These are phyloP conservation scores for Agonopterix arenella DNA, from an alignment of 2,888 invertebrate species.

Conservation along the genomic window DNA sequence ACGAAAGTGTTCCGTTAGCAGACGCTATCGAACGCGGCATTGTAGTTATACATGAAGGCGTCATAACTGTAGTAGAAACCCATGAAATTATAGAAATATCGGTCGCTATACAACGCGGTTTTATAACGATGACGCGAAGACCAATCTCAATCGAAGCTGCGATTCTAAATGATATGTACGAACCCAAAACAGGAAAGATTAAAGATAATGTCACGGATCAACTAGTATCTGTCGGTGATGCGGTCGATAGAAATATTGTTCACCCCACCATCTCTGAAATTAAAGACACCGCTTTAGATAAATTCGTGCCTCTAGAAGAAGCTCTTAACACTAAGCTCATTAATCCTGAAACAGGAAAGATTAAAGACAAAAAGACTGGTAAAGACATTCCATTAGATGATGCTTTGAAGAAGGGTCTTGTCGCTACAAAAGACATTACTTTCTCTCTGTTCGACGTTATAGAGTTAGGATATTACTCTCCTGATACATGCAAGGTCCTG, in stretches of 20 bases:
- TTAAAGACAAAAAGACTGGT: slow-evolving; percentile 84
- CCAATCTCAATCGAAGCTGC: slow-evolving; percentile 88
- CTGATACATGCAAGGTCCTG: slow-evolving; percentile 83
- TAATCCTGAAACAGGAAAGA: slow-evolving; percentile 81
- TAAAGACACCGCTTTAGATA: slow-evolving; percentile 84
- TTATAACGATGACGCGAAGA: slow-evolving; percentile 81
- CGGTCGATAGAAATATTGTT: slow-evolving; percentile 86
- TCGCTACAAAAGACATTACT: slow-evolving; percentile 83
- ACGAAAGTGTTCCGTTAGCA: slow-evolving; percentile 85
- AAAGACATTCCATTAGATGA: slow-evolving; percentile 82
- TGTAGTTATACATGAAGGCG: slow-evolving; percentile 84
- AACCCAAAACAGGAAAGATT: slow-evolving; percentile 82
- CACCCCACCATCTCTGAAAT: slow-evolving; percentile 89
- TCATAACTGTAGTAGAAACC: slow-evolving; percentile 83
- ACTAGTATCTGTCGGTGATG: slow-evolving; percentile 83
- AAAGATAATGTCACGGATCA: slow-evolving; percentile 84
- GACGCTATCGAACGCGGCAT: slow-evolving; percentile 89
- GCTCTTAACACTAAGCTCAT: slow-evolving; percentile 83
- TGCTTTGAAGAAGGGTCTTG: slow-evolving; percentile 82
- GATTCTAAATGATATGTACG: slow-evolving; percentile 83
- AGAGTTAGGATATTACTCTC: slow-evolving; percentile 85
- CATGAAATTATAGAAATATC: slow-evolving; percentile 82
- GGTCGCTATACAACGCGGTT: slow-evolving; percentile 82
- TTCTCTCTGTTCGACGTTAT: slow-evolving; percentile 85
- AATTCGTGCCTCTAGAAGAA: slow-evolving; percentile 84